Conservation (phyloP, 2,888 invertebrate species). For the Eupithecia tripunctaria region DNA sequence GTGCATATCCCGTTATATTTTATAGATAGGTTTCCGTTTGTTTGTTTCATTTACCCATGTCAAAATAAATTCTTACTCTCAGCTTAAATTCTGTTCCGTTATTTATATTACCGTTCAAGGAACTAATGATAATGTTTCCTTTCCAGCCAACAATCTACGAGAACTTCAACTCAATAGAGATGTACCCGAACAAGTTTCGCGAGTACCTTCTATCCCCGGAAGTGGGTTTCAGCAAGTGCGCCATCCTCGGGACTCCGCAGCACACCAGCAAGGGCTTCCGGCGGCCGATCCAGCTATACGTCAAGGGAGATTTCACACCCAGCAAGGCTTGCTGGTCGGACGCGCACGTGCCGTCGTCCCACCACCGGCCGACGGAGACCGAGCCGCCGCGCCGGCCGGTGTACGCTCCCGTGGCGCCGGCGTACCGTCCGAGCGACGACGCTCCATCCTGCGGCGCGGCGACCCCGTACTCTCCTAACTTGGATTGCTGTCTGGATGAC, state of each 20-base stretch:
- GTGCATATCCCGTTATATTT: not conserved
- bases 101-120: not conserved
- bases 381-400: slow-evolving; percentile 82
- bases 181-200: slow-evolving; percentile 96
- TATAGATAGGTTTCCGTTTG: not conserved
- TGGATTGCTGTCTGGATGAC: slow-evolving; percentile 76
- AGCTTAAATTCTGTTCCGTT: no score
- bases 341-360: slow-evolving; percentile 86
- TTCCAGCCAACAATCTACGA: slow-evolving; percentile 93
- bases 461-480: slow-evolving; percentile 79
- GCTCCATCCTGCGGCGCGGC: slow-evolving; percentile 82
- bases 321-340: slow-evolving; percentile 87
- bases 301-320: slow-evolving; percentile 87
- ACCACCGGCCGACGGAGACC: slow-evolving; percentile 82
- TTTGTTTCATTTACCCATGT: not conserved
- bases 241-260: slow-evolving; percentile 91
- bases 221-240: slow-evolving; percentile 96
- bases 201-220: slow-evolving; percentile 95
- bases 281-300: slow-evolving; percentile 89
- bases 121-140: slow-evolving; percentile 6
- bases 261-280: slow-evolving; percentile 95
- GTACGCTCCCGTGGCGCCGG: slow-evolving; percentile 78
- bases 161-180: slow-evolving; percentile 93
- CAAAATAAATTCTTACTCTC: no score
- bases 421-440: slow-evolving; percentile 80